phyloP scores from a whole-genome alignment of 1,140 invertebrate species.

The Chlorops oryzae region DNA sequence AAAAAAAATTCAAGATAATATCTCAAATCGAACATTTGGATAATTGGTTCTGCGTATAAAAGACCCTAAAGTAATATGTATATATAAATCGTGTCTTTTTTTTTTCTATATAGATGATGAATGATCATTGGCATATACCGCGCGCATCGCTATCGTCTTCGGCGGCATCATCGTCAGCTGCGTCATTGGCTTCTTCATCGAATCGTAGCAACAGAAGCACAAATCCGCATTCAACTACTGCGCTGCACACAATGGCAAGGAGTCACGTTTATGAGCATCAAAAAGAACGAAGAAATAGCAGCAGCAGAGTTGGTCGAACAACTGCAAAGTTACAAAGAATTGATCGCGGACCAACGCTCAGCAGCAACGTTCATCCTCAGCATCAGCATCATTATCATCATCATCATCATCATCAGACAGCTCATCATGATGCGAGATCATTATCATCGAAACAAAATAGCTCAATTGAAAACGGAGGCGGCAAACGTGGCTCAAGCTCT shows the following conservation, averaged over 20 bases:
- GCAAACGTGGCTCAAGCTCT: slow-evolving; percentile 58
- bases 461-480: background rate
- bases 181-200: slow-evolving; percentile 43
- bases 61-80: background rate
- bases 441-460: no score
- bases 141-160: slow-evolving; percentile 66
- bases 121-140: slow-evolving; percentile 67
- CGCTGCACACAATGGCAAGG: slow-evolving; percentile 26
- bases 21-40: no score
- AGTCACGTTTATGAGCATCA: no score
- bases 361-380: slow-evolving; percentile 4
- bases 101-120: slow-evolving; percentile 54
- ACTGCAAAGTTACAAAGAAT: no score
- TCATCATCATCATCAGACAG: background rate
- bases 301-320: slow-evolving; percentile 12
- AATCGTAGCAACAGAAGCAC: slow-evolving; percentile 40
- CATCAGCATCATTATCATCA: background rate
- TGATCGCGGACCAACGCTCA: background rate
- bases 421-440: no score
- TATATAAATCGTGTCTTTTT: background rate
- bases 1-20: no score
- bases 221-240: slow-evolving; percentile 28
- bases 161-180: slow-evolving; percentile 54
- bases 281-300: slow-evolving; percentile 6
- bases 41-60: no score